Conservation (phyloP, 2,113 vertebrate species). For the Zapornia atra region DNA sequence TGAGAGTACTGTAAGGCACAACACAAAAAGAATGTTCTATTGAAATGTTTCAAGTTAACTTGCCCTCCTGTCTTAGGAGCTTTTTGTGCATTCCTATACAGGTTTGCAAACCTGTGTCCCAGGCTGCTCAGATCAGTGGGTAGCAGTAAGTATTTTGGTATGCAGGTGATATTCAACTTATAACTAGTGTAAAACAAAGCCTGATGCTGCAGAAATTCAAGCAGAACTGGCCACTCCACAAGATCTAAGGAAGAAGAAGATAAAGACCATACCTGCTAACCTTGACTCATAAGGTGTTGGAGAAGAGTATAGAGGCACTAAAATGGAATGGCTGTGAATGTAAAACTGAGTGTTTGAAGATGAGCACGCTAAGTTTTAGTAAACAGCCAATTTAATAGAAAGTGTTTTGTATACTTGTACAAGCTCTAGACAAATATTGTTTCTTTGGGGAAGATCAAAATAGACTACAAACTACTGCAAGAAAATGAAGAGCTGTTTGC, state of each 20-base stretch:
- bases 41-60: background rate
- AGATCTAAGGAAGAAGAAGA: background rate
- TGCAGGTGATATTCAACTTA: background rate
- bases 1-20: background rate
- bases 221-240: background rate
- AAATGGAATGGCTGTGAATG: background rate
- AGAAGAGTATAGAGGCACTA: background rate
- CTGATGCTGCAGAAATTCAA: background rate
- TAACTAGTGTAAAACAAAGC: background rate
- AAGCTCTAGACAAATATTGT: background rate
- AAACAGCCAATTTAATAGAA: background rate
- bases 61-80: background rate
- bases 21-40: background rate
- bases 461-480: background rate
- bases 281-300: background rate
- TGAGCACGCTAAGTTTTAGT: background rate
- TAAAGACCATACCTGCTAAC: background rate
- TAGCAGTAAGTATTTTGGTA: background rate
- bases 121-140: background rate
- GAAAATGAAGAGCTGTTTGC: background rate
- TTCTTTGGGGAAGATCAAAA: background rate
- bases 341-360: background rate
- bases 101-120: background rate
- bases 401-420: background rate
- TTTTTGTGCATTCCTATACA: background rate